Conservation (phyloP, 1,140 invertebrate genomes). For the Magallana gigas region DNA sequence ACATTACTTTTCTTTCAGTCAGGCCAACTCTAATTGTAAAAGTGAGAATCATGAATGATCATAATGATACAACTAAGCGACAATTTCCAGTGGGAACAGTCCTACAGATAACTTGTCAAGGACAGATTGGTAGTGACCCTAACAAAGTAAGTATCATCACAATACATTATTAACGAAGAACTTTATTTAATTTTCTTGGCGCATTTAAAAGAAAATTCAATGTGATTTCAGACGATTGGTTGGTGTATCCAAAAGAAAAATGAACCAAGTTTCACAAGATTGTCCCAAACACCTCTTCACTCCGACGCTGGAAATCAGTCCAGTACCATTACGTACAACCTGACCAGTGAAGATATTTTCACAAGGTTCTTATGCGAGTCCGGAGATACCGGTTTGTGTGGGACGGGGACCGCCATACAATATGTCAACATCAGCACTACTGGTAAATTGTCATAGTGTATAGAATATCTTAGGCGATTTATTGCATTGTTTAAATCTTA, state of each 20-base stretch:
- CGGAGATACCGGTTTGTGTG: neutral
- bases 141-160: neutral
- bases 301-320: neutral
- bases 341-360: neutral
- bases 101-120: neutral
- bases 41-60: neutral
- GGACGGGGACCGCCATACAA: neutral
- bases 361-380: neutral
- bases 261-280: neutral
- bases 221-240: neutral
- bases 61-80: neutral
- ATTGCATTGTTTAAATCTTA: no score
- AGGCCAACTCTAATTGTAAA: neutral
- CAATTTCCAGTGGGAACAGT: conserved; percentile 5
- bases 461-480: no score
- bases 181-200: no score
- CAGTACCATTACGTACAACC: neutral
- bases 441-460: neutral
- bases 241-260: neutral
- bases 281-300: neutral
- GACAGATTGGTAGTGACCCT: neutral
- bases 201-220: no score
- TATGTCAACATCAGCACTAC: neutral
- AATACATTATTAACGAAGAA: no score
- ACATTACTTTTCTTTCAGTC: neutral